These are phyloP conservation scores for Emydoidea blandingii DNA, from an alignment of 2,797 vertebrate genomes.

Conservation along the genomic window DNA sequence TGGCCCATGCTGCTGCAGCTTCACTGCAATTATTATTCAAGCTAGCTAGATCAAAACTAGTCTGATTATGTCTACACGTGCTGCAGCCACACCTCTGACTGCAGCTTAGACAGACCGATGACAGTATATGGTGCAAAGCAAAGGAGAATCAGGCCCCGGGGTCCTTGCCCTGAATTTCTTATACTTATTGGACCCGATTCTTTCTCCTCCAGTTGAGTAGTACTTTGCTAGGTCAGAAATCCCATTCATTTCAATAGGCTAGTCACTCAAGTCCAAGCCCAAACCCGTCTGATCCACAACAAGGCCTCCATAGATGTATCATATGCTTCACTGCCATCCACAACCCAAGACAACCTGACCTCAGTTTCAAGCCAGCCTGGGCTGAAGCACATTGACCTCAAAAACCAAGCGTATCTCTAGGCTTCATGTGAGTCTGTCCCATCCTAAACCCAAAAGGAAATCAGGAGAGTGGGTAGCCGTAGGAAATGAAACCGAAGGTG, in stretches of 20 bases:
- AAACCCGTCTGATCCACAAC: not conserved
- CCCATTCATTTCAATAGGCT: not conserved
- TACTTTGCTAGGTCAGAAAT: not conserved
- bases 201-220: not conserved
- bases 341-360: not conserved
- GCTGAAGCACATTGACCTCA: too few species aligned
- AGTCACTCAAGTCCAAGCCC: not conserved
- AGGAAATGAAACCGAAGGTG: not conserved
- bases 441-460: not conserved
- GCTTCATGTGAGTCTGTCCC: not conserved
- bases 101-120: not conserved
- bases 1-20: not conserved
- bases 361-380: not conserved
- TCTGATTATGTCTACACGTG: not conserved
- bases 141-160: not conserved
- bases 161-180: not conserved
- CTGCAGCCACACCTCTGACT: not conserved
- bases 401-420: not conserved
- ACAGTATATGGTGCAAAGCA: rapidly evolving
- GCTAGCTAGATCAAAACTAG: not conserved
- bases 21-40: not conserved
- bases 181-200: not conserved
- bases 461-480: not conserved
- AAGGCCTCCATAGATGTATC: too few species aligned
- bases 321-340: not conserved